Evolutionary conservation across 1,140 invertebrate genomes (phyloP).

Genomic region (Chironomus tepperi): DNA sequence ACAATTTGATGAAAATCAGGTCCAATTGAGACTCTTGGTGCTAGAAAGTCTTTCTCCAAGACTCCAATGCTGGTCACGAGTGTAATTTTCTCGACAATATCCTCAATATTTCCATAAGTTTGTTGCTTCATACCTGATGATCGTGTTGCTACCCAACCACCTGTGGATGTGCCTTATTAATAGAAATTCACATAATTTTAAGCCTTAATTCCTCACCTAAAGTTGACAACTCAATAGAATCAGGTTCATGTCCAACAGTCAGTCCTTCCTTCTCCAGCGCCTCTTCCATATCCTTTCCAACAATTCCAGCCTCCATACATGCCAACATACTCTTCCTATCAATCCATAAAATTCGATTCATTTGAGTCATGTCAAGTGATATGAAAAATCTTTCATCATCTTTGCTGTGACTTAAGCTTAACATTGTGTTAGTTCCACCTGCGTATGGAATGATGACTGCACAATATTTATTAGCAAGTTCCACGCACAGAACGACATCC

Average conservation of each 20-base stretch:
- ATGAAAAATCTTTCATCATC: slow-evolving; percentile 53
- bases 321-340: slow-evolving; percentile 58
- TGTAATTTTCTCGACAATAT: slow-evolving; percentile 55
- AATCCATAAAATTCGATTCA: slow-evolving; percentile 54
- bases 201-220: slow-evolving; percentile 34
- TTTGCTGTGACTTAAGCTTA: slow-evolving; percentile 49
- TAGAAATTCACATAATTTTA: no score
- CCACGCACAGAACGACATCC: slow-evolving; percentile 49
- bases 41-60: slow-evolving; percentile 51
- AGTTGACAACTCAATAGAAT: slow-evolving; percentile 65
- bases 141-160: slow-evolving; percentile 69
- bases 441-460: slow-evolving; percentile 56
- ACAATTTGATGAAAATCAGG: slow-evolving; percentile 66
- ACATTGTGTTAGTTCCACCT: slow-evolving; percentile 62
- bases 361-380: slow-evolving; percentile 60
- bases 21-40: slow-evolving; percentile 54
- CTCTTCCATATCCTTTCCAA: slow-evolving; percentile 56
- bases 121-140: slow-evolving; percentile 77
- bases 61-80: slow-evolving; percentile 56
- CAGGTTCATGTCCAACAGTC: slow-evolving; percentile 59
- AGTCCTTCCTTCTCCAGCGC: slow-evolving; percentile 41
- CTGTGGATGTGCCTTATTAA: no score
- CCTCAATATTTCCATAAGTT: slow-evolving; percentile 67
- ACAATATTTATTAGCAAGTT: slow-evolving; percentile 44
- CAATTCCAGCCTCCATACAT: slow-evolving; percentile 53